Evolutionary conservation across 2,888 invertebrate species (phyloP), one percentile per base, ranked within the genome.

Genomic region (Digitonthophagus gazella): DNA sequence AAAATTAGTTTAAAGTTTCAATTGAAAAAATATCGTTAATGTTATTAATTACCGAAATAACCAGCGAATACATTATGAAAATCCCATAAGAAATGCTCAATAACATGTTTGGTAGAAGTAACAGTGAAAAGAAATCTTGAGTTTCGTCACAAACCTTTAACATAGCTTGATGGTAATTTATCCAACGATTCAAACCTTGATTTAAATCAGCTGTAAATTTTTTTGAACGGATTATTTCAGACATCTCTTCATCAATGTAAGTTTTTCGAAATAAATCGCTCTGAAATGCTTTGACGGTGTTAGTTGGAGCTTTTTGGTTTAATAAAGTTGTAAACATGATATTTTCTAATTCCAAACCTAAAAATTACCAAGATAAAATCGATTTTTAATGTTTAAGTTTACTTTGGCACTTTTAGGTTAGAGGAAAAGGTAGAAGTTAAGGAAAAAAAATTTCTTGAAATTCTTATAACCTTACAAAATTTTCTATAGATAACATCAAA

Each of bases 81-180:
- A 71, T 71, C 0, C 64, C 67, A 44, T 69, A 66, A 16, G 67
- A 71, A 16, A 71, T 66, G 0, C 64, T 28, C 11, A 67, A 67
- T 6, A 66, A 28, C 22, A 71, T 15, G 8, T 58, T 64, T 0
- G 65, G 67, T 18, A 83, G 73, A 74, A 81, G 78, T 67, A 82
- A 77, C 0, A 79, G 77, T 71, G 76, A 77, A 64, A 78, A 82
- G 68, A 83, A 81, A 0, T 70, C 65, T 67, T 83, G 81, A 71
- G 82, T 76, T 70, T 74, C 72, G 3, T 74, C 58, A n/a, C 80
- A 74, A 4, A 77, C 75, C 2, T 73, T 61, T 19, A 80, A 58
- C 16, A 83, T 79, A 61, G 75, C 78, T 2, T 78, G 77, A 71
- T 83, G 83, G 58, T 80, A 80, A 0, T 74, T 14, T 1, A 82